phyloP scores from a whole-genome alignment of 2,797 vertebrate genomes.

The Myotis vivesi region DNA sequence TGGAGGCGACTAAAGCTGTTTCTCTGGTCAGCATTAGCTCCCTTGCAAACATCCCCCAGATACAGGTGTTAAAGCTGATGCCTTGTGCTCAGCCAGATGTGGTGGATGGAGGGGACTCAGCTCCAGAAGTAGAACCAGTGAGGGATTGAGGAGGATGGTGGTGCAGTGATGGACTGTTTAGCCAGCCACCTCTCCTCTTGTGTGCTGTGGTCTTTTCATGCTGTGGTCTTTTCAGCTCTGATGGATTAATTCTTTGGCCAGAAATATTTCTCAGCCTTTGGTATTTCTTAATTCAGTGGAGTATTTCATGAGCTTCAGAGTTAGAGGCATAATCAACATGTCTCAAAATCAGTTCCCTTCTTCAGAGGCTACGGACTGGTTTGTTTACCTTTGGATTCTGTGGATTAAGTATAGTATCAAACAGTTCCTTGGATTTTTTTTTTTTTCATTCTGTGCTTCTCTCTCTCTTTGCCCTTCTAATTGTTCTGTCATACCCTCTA shows the following conservation, averaged over 20 bases:
- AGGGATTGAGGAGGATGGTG: not conserved
- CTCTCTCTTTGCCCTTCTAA: not conserved
- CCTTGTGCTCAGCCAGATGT: not conserved
- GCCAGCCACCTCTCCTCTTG: not conserved
- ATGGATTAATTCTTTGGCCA: not conserved
- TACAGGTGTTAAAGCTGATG: not conserved
- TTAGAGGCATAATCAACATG: not conserved
- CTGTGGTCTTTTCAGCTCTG: not conserved
- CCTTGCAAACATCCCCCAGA: not conserved
- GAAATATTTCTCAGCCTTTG: not conserved
- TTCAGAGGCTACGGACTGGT: not conserved
- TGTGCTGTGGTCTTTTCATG: not conserved
- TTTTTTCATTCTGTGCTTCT: not conserved
- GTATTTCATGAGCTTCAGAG: conserved; percentile 9
- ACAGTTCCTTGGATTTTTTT: not conserved
- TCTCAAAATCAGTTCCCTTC: not conserved
- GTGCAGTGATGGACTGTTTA: not conserved
- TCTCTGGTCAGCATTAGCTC: not conserved
- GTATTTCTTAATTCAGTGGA: conserved; percentile 40
- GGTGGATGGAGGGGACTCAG: not conserved
- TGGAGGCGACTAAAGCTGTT: not conserved
- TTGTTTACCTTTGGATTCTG: conserved; percentile 11
- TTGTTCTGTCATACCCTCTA: not conserved
- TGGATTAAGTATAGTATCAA: not conserved
- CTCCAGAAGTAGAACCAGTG: not conserved